These are phyloP conservation scores for Brachionus plicatilis DNA, from an alignment of 1,140 invertebrate genomes.

Conservation along the genomic window DNA sequence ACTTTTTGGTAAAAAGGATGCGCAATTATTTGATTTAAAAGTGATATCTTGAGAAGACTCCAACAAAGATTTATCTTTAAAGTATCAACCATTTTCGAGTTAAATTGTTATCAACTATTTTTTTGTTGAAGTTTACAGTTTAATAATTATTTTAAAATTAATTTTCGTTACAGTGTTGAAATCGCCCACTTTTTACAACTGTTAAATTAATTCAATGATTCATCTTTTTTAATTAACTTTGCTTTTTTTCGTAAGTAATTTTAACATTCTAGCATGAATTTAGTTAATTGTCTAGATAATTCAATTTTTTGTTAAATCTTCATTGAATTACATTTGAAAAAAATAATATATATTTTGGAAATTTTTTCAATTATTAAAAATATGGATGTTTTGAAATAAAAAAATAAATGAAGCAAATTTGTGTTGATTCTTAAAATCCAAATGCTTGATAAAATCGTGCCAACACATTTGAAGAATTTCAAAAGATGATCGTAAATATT, in stretches of 20 bases:
- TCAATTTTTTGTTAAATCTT: too few species aligned
- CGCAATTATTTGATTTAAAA: conserved; percentile 27
- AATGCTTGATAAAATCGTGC: too few species aligned
- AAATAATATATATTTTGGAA: too few species aligned
- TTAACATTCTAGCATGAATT: not conserved
- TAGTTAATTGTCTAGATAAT: not conserved
- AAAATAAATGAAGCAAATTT: too few species aligned
- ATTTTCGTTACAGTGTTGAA: not conserved
- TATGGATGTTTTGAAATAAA: too few species aligned
- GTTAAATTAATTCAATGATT: not conserved
- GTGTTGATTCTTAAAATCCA: too few species aligned
- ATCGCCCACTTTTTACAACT: not conserved
- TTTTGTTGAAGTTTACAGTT: not conserved
- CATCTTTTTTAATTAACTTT: not conserved
- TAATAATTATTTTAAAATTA: conserved; percentile 1
- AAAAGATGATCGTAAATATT: too few species aligned
- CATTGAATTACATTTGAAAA: too few species aligned
- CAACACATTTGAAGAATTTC: too few species aligned
- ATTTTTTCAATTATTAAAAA: too few species aligned
- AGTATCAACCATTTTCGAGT: not conserved
- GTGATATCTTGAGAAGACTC: conserved; percentile 23
- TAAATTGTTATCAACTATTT: not conserved
- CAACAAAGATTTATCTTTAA: conserved; percentile 2
- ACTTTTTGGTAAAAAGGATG: not conserved
- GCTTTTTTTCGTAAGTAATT: not conserved